Evolutionary conservation across 2,888 invertebrate genomes (phyloP).

Genomic region (Cantharis nigra): DNA sequence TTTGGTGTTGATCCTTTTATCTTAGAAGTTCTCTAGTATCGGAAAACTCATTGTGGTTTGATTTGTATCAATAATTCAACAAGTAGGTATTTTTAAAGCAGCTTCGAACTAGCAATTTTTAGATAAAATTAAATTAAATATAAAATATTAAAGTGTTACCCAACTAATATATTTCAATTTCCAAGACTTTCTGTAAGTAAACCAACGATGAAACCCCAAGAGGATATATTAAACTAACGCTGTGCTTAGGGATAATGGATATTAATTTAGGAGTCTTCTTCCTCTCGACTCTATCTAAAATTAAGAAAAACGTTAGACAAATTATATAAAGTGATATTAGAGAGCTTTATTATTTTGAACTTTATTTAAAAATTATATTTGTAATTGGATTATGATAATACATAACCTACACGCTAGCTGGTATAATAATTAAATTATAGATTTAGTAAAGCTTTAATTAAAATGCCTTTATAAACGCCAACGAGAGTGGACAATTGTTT

Average conservation of each 20-base stretch:
- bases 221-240: constrained; percentile 31
- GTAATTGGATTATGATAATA: not conserved
- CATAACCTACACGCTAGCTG: not conserved
- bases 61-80: not conserved
- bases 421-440: not conserved
- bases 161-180: constrained; percentile 29
- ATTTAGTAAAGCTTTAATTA: constrained; percentile 5
- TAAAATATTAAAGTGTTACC: constrained; percentile 22
- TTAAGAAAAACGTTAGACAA: constrained; percentile 28
- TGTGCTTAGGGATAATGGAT: constrained; percentile 31
- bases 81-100: not conserved
- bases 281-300: constrained; percentile 23
- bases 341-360: not conserved
- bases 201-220: constrained; percentile 29
- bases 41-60: not conserved
- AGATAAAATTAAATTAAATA: not conserved
- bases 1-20: constrained; percentile 27
- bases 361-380: not conserved
- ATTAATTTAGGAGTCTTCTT: constrained; percentile 27
- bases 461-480: constrained; percentile 6
- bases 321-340: constrained; percentile 11
- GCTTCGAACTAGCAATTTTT: not conserved
- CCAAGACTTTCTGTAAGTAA: constrained; percentile 27
- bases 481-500: constrained; percentile 15
- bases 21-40: not conserved